These are phyloP conservation scores for Drosophila quinaria DNA, from an alignment of 2,888 invertebrate genomes.

Conservation along the genomic window DNA sequence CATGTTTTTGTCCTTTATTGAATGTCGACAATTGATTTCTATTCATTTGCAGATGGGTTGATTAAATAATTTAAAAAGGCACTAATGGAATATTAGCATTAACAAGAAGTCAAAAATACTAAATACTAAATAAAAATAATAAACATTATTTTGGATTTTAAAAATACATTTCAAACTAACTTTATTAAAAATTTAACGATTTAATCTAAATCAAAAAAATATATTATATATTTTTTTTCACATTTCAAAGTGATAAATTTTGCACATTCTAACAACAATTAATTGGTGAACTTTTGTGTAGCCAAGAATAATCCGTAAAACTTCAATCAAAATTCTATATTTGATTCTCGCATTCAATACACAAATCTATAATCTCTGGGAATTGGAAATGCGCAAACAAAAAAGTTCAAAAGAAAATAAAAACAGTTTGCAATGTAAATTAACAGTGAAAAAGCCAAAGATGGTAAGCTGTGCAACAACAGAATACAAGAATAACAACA, in stretches of 20 bases:
- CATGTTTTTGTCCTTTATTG: not conserved
- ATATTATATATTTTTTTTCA: too few relatives aligned
- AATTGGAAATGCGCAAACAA: constrained; percentile 60
- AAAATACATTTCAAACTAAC: too few relatives aligned
- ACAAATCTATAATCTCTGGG: constrained; percentile 61
- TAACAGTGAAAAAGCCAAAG: constrained; percentile 57
- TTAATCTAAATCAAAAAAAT: too few relatives aligned
- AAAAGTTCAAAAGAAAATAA: constrained; percentile 46
- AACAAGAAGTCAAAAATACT: not conserved
- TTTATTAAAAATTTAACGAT: too few relatives aligned
- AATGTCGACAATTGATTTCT: constrained; percentile 18
- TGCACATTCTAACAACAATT: not conserved
- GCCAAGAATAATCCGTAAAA: constrained; percentile 1
- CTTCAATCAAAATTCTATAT: constrained; percentile 7
- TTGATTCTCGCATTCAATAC: constrained; percentile 14
- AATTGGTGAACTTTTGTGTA: not conserved
- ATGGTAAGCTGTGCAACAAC: constrained; percentile 46
- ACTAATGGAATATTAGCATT: not conserved
- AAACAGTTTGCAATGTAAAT: constrained; percentile 71
- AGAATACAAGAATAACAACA: constrained; percentile 22
- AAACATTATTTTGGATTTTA: not conserved
- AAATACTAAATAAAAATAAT: too few relatives aligned
- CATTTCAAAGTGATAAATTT: not conserved
- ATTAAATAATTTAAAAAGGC: constrained; percentile 4
- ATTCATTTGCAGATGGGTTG: constrained; percentile 23